These are phyloP conservation scores for Scaptomyza pallida DNA, from an alignment of 1,140 invertebrate species.

Conservation along the genomic window DNA sequence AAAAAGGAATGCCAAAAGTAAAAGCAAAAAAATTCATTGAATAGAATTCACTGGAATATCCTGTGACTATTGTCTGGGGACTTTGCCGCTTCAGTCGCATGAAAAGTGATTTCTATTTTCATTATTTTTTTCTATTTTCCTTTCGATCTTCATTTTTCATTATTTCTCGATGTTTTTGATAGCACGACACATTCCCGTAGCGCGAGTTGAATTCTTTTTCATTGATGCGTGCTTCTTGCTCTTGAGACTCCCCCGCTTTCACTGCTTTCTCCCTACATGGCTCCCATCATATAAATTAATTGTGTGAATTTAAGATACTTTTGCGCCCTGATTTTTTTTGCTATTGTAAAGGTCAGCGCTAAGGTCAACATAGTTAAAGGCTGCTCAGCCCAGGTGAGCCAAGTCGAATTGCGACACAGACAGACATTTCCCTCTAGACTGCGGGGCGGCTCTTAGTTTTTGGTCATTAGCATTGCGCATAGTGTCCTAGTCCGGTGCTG, in stretches of 20 bases:
- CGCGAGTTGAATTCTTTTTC: constrained; percentile 22
- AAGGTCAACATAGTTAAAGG: constrained; percentile 26
- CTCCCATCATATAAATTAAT: neutral
- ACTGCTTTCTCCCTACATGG: too few species aligned
- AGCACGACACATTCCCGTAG: constrained; percentile 57
- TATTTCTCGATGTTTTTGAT: constrained; percentile 21
- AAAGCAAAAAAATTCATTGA: constrained; percentile 41
- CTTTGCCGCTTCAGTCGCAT: constrained; percentile 32
- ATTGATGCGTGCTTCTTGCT: constrained; percentile 33
- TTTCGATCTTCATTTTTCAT: constrained; percentile 7
- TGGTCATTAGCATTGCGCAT: constrained; percentile 30
- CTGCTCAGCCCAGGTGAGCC: constrained; percentile 8
- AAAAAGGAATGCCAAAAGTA: constrained; percentile 33
- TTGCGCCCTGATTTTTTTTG: neutral
- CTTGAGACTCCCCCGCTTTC: neutral
- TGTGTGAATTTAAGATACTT: constrained; percentile 20
- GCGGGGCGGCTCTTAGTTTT: constrained; percentile 9
- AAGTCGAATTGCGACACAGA: constrained; percentile 23
- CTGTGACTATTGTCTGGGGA: constrained; percentile 49
- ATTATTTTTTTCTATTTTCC: constrained; percentile 13
- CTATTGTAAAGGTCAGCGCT: constrained; percentile 44
- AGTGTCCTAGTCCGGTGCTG: neutral
- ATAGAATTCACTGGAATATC: constrained; percentile 73
- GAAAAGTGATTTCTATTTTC: constrained; percentile 68
- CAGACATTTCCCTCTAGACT: neutral